Evolutionary conservation across 2,888 invertebrate genomes (phyloP).

Genomic region (Lasius fuliginosus): DNA sequence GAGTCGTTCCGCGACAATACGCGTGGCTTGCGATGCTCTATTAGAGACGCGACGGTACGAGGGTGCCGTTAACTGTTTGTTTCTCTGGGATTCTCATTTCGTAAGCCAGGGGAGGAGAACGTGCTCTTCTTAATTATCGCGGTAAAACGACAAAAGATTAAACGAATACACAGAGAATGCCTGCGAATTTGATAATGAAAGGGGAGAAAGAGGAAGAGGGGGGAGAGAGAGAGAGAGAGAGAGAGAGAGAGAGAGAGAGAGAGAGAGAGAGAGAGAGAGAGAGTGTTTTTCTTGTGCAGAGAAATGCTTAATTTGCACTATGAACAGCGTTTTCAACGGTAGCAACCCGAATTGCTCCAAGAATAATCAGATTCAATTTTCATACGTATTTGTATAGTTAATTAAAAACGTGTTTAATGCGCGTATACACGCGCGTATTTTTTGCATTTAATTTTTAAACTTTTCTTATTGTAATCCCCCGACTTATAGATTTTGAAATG

Average conservation of each 20-base stretch:
- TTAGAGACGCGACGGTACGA: neutral
- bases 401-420: neutral
- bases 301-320: neutral
- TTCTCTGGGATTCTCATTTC: constrained; percentile 13
- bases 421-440: neutral
- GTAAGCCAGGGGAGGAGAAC: neutral
- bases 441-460: neutral
- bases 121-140: constrained; percentile 3
- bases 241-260: neutral
- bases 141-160: constrained; percentile 26
- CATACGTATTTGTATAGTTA: neutral
- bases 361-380: neutral
- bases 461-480: neutral
- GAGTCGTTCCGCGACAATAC: neutral
- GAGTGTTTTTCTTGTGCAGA: neutral
- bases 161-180: neutral
- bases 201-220: no score
- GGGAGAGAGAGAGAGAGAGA: no score
- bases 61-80: neutral
- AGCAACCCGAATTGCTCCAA: neutral
- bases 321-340: neutral
- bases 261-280: neutral
- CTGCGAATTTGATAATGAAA: neutral
- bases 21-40: neutral
- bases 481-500: neutral